A percentile compares a stretch with the other conserved stretches of the same genome.
Evolutionary conservation across 2,888 invertebrate genomes (phyloP).

Genomic region (Linyphia triangularis): DNA sequence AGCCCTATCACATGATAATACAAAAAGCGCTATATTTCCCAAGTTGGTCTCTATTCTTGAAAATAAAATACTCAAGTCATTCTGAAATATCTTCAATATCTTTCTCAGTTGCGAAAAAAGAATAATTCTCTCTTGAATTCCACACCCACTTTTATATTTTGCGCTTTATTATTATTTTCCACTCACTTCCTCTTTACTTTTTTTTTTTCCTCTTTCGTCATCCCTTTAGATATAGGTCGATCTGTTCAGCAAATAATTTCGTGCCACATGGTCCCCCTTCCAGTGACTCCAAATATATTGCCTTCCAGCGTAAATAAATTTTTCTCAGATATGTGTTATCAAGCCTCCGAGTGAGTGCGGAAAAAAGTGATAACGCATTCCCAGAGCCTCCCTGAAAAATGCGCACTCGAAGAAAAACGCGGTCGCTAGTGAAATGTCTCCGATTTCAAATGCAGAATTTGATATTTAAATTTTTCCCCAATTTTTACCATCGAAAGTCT

Average conservation of each 20-base stretch:
- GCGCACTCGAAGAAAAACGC: conserved; percentile 23
- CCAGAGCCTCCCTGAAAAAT: conserved; percentile 25
- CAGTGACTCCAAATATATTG: conserved; percentile 55
- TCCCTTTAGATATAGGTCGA: conserved; percentile 46
- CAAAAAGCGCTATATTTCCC: neutral
- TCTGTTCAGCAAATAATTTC: conserved; percentile 65
- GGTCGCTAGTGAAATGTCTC: conserved; percentile 35
- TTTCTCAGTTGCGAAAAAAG: neutral
- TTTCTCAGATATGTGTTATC: conserved; percentile 68
- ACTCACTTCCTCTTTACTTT: neutral
- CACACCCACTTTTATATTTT: neutral
- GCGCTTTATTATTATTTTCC: conserved; percentile 6
- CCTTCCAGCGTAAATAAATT: conserved; percentile 70
- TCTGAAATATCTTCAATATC: conserved; percentile 25
- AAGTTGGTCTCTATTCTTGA: neutral
- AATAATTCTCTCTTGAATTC: neutral
- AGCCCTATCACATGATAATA: too few relatives aligned
- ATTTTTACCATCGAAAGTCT: conserved; percentile 19
- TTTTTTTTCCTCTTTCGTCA: conserved; percentile 1
- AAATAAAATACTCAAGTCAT: conserved; percentile 45
- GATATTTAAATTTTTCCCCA: conserved; percentile 26
- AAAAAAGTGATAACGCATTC: conserved; percentile 57
- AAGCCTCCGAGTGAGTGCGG: conserved; percentile 41
- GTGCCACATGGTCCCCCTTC: conserved; percentile 46
- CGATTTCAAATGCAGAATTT: conserved; percentile 45